Conservation (phyloP, 1,140 invertebrate genomes). For the Amphibalanus amphitrite region DNA sequence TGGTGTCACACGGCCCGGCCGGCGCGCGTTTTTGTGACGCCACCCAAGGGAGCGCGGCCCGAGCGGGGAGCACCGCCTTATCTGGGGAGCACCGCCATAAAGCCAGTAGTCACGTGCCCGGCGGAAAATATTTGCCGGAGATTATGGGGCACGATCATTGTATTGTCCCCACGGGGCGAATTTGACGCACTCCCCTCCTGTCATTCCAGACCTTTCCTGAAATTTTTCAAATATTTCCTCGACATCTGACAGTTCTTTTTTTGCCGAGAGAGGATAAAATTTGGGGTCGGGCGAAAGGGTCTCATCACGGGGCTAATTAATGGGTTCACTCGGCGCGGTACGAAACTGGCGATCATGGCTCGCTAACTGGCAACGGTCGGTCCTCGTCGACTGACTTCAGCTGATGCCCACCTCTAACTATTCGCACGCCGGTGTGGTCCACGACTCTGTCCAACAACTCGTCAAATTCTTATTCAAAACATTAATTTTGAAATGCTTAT, state of each 20-base stretch:
- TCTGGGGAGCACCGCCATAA: not conserved
- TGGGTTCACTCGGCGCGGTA: not conserved
- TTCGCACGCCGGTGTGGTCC: no score
- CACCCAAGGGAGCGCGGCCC: not conserved
- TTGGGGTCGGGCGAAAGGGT: not conserved
- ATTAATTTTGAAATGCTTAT: no score
- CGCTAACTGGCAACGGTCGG: not conserved
- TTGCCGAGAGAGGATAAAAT: not conserved
- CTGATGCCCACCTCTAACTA: no score
- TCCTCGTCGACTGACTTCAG: no score
- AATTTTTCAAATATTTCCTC: not conserved
- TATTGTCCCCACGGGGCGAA: not conserved
- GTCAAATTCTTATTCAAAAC: no score
- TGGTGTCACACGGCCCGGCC: no score
- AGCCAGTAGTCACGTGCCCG: not conserved
- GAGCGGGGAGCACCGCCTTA: not conserved
- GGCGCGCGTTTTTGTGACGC: not conserved
- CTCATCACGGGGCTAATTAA: not conserved
- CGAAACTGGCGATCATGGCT: not conserved
- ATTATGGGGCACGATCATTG: conserved; percentile 1
- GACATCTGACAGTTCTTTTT: not conserved
- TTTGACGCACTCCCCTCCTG: not conserved
- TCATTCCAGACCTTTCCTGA: not conserved
- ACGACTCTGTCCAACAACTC: no score
- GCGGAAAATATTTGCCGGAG: not conserved